phyloP scores from a whole-genome alignment of 2,113 vertebrate genomes.

The Psettodes erumei region DNA sequence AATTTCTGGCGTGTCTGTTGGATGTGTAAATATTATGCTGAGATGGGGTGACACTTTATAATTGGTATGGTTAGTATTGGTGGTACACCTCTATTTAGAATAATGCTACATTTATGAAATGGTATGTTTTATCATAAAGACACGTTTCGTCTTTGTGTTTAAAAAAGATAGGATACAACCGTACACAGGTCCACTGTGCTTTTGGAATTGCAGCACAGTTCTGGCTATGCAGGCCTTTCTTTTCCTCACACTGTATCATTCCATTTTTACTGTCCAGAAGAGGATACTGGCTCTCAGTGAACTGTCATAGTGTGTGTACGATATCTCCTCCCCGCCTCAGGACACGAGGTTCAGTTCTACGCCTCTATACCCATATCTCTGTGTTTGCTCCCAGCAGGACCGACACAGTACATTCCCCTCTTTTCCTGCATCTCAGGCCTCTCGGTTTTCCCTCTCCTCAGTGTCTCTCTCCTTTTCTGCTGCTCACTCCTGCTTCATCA shows the following conservation, averaged over 20 bases:
- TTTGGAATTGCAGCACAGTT: background rate
- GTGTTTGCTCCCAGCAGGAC: slow-evolving; percentile 28
- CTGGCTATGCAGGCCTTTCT: background rate
- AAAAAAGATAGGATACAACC: too few relatives aligned
- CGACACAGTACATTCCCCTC: slow-evolving; percentile 15
- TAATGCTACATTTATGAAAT: background rate
- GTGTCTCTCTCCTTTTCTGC: background rate
- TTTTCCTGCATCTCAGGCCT: slow-evolving; percentile 7
- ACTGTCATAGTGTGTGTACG: slow-evolving; percentile 41
- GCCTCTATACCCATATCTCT: slow-evolving; percentile 21
- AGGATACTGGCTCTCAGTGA: slow-evolving; percentile 25
- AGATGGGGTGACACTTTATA: background rate
- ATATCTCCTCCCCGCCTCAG: slow-evolving; percentile 44
- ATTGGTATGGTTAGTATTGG: background rate
- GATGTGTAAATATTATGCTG: background rate
- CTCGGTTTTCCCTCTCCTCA: background rate
- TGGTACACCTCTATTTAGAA: background rate
- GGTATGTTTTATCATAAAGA: background rate
- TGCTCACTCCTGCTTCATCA: background rate
- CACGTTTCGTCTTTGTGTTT: too few relatives aligned
- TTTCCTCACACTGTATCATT: background rate
- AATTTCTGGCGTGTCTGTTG: background rate
- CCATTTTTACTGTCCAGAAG: slow-evolving; percentile 1
- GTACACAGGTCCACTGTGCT: slow-evolving; percentile 6
- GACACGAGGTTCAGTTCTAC: slow-evolving; percentile 32